Conservation (phyloP, 2,888 invertebrate species). For the Himalopsyche kuldschensis region DNA sequence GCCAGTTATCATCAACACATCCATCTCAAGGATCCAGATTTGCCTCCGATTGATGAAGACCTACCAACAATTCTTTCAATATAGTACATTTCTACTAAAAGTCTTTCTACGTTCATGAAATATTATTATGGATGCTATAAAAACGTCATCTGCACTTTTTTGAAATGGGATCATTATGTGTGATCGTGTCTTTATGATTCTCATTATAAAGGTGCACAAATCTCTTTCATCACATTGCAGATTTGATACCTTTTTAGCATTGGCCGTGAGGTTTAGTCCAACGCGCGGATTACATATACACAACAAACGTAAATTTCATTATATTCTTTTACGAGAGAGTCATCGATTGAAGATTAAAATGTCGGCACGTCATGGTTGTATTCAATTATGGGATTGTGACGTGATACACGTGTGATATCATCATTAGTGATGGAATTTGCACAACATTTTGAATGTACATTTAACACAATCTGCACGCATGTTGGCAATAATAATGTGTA, state of each 20-base stretch:
- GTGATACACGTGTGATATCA: not conserved
- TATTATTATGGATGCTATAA: too few relatives aligned
- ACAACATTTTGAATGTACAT: not conserved
- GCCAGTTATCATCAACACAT: too few relatives aligned
- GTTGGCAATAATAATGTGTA: too few relatives aligned
- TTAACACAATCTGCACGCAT: too few relatives aligned
- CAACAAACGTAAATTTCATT: not conserved
- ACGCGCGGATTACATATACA: not conserved
- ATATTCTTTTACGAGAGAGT: not conserved
- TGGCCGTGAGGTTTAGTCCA: not conserved
- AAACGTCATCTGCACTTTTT: too few relatives aligned
- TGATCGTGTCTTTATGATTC: too few relatives aligned
- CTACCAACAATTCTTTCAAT: too few relatives aligned
- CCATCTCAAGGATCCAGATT: too few relatives aligned
- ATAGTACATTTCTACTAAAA: too few relatives aligned
- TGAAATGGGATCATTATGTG: too few relatives aligned
- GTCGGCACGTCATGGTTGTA: not conserved
- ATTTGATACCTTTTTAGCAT: not conserved
- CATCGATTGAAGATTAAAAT: not conserved
- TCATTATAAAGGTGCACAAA: not conserved
- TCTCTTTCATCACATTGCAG: not conserved
- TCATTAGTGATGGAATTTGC: not conserved
- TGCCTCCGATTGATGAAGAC: too few relatives aligned
- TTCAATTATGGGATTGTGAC: not conserved
- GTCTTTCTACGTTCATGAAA: too few relatives aligned